phyloP scores from a whole-genome alignment of 1,140 invertebrate species.

The Aphaenogaster rudis region DNA sequence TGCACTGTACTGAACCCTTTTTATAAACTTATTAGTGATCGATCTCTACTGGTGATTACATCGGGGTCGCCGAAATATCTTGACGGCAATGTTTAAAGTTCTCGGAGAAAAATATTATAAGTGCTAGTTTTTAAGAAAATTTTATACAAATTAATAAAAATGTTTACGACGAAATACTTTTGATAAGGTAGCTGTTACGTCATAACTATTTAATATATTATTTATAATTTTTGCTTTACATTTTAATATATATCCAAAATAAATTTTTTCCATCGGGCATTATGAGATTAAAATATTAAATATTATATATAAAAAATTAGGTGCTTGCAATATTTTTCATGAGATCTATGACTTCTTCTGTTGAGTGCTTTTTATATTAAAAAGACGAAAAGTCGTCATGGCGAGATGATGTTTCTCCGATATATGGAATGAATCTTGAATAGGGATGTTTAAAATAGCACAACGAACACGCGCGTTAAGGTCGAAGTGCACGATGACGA shows the following conservation, averaged over 20 bases:
- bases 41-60: slow-evolving; percentile 49
- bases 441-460: slow-evolving; percentile 27
- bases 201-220: not conserved
- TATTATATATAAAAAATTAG: not conserved
- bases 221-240: not conserved
- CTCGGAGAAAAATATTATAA: not conserved
- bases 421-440: not conserved
- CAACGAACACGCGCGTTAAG: not conserved
- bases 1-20: slow-evolving; percentile 87
- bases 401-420: slow-evolving; percentile 5
- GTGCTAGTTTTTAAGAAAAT: not conserved
- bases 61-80: slow-evolving; percentile 24
- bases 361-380: not conserved
- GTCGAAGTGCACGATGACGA: slow-evolving; percentile 53
- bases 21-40: slow-evolving; percentile 70
- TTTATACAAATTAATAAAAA: not conserved
- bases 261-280: not conserved
- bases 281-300: not conserved
- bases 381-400: not conserved
- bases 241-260: not conserved
- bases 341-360: not conserved
- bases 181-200: not conserved
- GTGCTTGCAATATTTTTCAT: not conserved
- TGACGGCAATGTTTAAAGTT: slow-evolving; percentile 13
- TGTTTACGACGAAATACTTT: not conserved